These are phyloP conservation scores for Plebejus melissa DNA, from an alignment of 2,888 invertebrate genomes.

Conservation along the genomic window DNA sequence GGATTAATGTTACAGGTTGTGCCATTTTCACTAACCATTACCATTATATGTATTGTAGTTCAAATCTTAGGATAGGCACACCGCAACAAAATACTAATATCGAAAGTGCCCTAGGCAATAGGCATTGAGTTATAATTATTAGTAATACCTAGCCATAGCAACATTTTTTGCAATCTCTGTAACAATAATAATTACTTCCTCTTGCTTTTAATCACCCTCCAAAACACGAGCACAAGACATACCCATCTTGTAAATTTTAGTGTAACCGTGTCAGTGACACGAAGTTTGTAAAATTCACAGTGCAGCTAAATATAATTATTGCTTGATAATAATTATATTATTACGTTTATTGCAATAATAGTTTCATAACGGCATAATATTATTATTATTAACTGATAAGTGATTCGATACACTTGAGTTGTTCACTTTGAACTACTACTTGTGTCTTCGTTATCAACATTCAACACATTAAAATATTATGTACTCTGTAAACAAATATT, in stretches of 20 bases:
- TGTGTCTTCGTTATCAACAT: constrained; percentile 2
- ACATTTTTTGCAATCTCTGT: too few species aligned
- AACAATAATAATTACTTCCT: too few species aligned
- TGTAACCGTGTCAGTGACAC: background rate
- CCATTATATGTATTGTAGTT: too few species aligned
- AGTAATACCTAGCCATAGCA: too few species aligned
- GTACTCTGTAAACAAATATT: background rate
- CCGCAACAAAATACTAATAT: too few species aligned
- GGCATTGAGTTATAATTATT: too few species aligned
- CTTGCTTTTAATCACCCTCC: background rate
- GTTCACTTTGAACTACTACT: background rate
- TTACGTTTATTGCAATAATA: background rate
- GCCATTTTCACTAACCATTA: too few species aligned
- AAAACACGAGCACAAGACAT: background rate
- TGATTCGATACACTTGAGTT: background rate
- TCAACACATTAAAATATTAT: background rate
- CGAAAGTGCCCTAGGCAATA: too few species aligned
- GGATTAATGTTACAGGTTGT: too few species aligned
- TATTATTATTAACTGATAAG: background rate
- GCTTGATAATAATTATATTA: background rate
- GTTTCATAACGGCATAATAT: background rate
- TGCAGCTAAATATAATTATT: background rate
- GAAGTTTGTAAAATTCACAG: background rate
- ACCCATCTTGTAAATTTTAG: background rate
- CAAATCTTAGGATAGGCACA: too few species aligned